Evolutionary conservation across 2,888 invertebrate genomes (phyloP).

Genomic region (Ramazzottius varieornatus): DNA sequence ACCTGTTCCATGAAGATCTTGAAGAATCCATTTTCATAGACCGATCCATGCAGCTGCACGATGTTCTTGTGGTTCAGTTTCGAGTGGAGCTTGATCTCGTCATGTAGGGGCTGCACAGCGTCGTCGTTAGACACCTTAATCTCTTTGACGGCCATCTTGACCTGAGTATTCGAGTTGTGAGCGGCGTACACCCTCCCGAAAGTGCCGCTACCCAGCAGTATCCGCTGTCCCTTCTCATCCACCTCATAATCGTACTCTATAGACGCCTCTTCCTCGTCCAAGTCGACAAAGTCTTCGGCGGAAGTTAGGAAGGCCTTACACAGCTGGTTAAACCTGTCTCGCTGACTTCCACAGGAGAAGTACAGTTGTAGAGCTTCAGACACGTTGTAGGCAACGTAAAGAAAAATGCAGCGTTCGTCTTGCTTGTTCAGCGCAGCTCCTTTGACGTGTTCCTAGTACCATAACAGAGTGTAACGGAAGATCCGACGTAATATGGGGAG

Average conservation of each 20-base stretch:
- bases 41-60: slow-evolving; percentile 79
- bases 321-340: slow-evolving; percentile 31
- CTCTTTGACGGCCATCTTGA: slow-evolving; percentile 86
- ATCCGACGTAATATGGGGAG: too few species aligned
- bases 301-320: not conserved
- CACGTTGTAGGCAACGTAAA: slow-evolving; percentile 40
- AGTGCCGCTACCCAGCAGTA: slow-evolving; percentile 71
- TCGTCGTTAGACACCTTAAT: slow-evolving; percentile 73
- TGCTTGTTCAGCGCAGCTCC: slow-evolving; percentile 36
- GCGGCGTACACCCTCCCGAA: slow-evolving; percentile 87
- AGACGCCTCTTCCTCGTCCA: slow-evolving; percentile 12
- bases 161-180: slow-evolving; percentile 67
- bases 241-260: slow-evolving; percentile 65
- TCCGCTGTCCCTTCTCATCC: slow-evolving; percentile 59
- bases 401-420: slow-evolving; percentile 74
- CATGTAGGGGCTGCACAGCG: slow-evolving; percentile 87
- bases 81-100: slow-evolving; percentile 88
- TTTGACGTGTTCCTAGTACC: slow-evolving; percentile 2
- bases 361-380: slow-evolving; percentile 43
- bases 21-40: slow-evolving; percentile 75
- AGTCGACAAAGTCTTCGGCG: not conserved
- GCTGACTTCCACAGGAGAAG: slow-evolving; percentile 62
- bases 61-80: slow-evolving; percentile 83
- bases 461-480: too few species aligned
- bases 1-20: slow-evolving; percentile 99